phyloP scores from a whole-genome alignment of 2,888 invertebrate species.

The Drosophila neoperkinsi region DNA sequence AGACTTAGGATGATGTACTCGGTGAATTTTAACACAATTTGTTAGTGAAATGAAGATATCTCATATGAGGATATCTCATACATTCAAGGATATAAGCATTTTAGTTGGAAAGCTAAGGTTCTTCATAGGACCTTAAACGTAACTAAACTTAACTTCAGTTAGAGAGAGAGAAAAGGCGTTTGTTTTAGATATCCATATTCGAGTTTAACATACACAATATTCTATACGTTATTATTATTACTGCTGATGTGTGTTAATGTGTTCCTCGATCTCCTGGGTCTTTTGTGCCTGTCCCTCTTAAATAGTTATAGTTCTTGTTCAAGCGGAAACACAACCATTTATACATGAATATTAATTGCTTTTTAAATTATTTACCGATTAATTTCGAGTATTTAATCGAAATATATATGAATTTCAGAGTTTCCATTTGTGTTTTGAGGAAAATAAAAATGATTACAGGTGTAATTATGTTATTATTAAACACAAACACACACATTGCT shows the following conservation, averaged over 20 bases:
- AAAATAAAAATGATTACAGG: neutral
- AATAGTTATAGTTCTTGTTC: neutral
- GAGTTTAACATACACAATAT: neutral
- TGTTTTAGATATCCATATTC: neutral
- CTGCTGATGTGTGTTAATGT: neutral
- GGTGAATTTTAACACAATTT: rapidly evolving
- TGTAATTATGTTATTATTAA: neutral
- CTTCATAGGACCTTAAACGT: neutral
- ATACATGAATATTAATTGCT: neutral
- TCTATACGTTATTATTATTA: neutral
- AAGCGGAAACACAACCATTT: neutral
- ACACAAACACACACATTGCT: neutral
- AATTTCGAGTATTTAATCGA: neutral
- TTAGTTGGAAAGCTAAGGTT: neutral
- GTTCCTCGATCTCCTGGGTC: neutral
- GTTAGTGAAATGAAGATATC: neutral
- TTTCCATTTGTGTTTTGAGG: too few species aligned
- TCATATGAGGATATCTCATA: neutral
- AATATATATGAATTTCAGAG: neutral
- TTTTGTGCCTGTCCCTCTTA: neutral
- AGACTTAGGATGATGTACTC: neutral
- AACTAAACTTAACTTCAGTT: neutral
- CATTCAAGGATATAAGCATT: neutral
- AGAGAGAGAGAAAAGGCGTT: neutral
- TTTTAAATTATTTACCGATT: neutral